These are phyloP conservation scores for Hycleus cichorii DNA, from an alignment of 1,140 invertebrate genomes.

Conservation along the genomic window DNA sequence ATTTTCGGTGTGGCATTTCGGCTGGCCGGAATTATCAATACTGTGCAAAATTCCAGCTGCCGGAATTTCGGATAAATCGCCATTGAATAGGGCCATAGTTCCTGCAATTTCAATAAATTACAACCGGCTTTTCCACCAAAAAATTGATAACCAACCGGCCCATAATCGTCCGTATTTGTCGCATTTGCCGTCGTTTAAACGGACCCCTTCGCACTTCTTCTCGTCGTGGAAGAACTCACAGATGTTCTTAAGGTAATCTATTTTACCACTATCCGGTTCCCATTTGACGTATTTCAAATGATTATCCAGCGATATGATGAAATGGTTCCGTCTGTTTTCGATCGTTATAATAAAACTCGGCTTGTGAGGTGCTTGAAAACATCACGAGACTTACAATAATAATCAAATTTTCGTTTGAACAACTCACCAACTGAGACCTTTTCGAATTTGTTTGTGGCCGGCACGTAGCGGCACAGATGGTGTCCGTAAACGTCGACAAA, in stretches of 20 bases:
- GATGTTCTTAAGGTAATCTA: no score
- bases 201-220: slow-evolving; percentile 8
- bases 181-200: slow-evolving; percentile 80
- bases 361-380: not conserved
- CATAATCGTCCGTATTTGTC: slow-evolving; percentile 69
- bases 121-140: not conserved
- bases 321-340: no score
- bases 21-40: slow-evolving; percentile 23
- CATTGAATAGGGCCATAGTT: no score
- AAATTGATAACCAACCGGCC: slow-evolving; percentile 25
- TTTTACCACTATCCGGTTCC: no score
- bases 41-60: slow-evolving; percentile 46
- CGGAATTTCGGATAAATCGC: no score
- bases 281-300: no score
- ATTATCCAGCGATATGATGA: no score
- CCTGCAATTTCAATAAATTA: no score
- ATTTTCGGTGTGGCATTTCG: slow-evolving; percentile 35
- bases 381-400: not conserved
- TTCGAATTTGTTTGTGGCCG: slow-evolving; percentile 17
- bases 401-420: not conserved
- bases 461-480: slow-evolving; percentile 38
- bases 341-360: no score
- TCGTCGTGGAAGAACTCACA: no score
- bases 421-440: slow-evolving; percentile 20
- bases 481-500: slow-evolving; percentile 56